phyloP scores from a whole-genome alignment of 64 coral and sea anemone species.

The Catalaphyllia jardinei region DNA sequence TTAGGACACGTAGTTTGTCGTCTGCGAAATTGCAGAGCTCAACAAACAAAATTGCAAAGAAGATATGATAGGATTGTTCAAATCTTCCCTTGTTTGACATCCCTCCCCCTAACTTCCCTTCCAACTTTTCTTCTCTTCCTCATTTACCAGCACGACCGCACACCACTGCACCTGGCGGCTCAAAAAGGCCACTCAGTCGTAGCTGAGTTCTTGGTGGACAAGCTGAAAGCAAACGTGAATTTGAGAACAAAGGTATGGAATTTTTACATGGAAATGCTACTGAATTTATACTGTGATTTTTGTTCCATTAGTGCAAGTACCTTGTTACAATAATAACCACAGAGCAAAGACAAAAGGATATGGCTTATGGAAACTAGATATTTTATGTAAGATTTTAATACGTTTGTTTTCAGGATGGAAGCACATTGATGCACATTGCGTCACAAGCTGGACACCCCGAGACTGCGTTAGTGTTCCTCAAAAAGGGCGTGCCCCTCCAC shows the following conservation, averaged over 20 bases:
- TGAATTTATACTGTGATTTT: not conserved
- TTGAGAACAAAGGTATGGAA: conserved; percentile 79
- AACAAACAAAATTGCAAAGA: too few species aligned
- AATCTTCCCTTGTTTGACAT: too few species aligned
- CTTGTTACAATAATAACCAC: too few species aligned
- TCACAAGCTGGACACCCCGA: conserved; percentile 93
- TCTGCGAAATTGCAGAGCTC: too few species aligned
- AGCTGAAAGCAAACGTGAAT: conserved; percentile 91
- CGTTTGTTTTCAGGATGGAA: conserved; percentile 63
- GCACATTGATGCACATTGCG: conserved; percentile 91
- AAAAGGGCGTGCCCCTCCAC: conserved; percentile 93
- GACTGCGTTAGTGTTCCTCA: conserved; percentile 84
- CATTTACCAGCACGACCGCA: conserved; percentile 72
- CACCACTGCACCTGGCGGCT: conserved; percentile 80
- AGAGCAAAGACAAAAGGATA: too few species aligned
- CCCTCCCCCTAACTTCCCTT: not conserved
- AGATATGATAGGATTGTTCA: too few species aligned
- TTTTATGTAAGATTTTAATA: not conserved
- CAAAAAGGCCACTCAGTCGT: conserved; percentile 74
- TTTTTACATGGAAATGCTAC: not conserved
- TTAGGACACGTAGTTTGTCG: too few species aligned
- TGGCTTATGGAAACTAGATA: not conserved
- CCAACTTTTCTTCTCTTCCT: not conserved
- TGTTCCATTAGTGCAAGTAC: too few species aligned
- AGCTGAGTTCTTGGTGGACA: conserved; percentile 83